Evolutionary conservation across 2,797 vertebrate genomes (phyloP).

Genomic region (Oreochromis grahami): DNA sequence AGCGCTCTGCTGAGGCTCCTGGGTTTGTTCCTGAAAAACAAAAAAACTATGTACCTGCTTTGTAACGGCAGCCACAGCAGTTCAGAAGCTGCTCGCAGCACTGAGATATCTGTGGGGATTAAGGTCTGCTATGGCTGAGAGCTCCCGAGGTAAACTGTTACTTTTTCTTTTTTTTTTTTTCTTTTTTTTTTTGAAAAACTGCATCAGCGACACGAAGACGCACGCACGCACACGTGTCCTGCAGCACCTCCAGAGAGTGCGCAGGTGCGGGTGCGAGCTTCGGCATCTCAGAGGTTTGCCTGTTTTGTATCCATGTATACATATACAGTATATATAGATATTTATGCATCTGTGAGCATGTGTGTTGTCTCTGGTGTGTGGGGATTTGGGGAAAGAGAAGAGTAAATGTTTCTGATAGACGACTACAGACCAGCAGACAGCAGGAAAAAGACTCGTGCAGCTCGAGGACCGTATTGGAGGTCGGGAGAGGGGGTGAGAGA

Average conservation of each 20-base stretch:
- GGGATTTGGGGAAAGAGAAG: slow-evolving; percentile 40
- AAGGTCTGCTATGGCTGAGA: slow-evolving; percentile 70
- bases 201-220: slow-evolving; percentile 52
- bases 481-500: neutral
- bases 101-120: slow-evolving; percentile 43
- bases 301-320: slow-evolving; percentile 50
- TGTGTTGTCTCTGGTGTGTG: slow-evolving; percentile 72
- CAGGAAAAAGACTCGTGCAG: slow-evolving; percentile 10
- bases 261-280: slow-evolving; percentile 26
- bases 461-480: neutral
- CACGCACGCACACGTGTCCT: slow-evolving; percentile 1
- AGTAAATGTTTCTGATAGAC: slow-evolving; percentile 55
- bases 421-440: slow-evolving; percentile 48
- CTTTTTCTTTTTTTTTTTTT: slow-evolving; percentile 24
- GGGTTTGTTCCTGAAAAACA: slow-evolving; percentile 54
- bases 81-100: slow-evolving; percentile 32
- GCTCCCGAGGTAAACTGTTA: slow-evolving; percentile 74
- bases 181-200: slow-evolving; percentile 30
- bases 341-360: neutral
- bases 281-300: slow-evolving; percentile 60
- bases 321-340: slow-evolving; percentile 49
- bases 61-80: slow-evolving; percentile 42
- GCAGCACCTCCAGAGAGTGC: slow-evolving; percentile 8
- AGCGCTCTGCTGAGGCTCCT: slow-evolving; percentile 52
- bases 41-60: slow-evolving; percentile 50